Evolutionary conservation across 2,113 vertebrate species (phyloP).

Genomic region (Lynx canadensis): DNA sequence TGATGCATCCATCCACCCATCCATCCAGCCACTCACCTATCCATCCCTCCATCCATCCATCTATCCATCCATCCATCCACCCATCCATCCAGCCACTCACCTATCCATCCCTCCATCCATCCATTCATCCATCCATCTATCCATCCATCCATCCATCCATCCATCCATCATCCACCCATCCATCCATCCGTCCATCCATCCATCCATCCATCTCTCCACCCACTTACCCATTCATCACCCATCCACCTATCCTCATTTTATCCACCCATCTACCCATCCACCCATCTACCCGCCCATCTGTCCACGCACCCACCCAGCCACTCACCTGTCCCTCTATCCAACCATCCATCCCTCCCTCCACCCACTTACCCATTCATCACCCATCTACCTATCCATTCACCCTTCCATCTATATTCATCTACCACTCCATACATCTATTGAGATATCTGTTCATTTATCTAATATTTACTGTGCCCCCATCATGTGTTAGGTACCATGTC

Average conservation of each 20-base stretch:
- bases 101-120: fast-evolving
- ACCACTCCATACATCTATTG: background rate
- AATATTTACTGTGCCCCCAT: background rate
- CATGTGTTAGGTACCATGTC: background rate
- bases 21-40: background rate
- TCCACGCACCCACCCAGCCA: background rate
- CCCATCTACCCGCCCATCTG: fast-evolving
- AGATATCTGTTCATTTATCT: background rate
- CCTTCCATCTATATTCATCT: background rate
- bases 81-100: background rate
- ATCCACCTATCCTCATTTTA: background rate
- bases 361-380: background rate
- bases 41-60: too few species aligned
- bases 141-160: too few species aligned
- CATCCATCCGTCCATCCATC: fast-evolving
- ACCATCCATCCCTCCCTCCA: too few species aligned
- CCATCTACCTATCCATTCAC: background rate
- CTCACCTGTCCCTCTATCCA: background rate
- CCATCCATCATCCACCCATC: too few species aligned
- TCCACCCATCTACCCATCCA: fast-evolving
- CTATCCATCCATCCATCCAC: too few species aligned
- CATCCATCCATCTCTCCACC: background rate
- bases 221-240: fast-evolving
- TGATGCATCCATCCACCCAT: too few species aligned
- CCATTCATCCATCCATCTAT: too few species aligned